Evolutionary conservation across 2,113 vertebrate species (phyloP), one percentile per base, ranked within the genome.

Genomic region (Ceratotherium simum): DNA sequence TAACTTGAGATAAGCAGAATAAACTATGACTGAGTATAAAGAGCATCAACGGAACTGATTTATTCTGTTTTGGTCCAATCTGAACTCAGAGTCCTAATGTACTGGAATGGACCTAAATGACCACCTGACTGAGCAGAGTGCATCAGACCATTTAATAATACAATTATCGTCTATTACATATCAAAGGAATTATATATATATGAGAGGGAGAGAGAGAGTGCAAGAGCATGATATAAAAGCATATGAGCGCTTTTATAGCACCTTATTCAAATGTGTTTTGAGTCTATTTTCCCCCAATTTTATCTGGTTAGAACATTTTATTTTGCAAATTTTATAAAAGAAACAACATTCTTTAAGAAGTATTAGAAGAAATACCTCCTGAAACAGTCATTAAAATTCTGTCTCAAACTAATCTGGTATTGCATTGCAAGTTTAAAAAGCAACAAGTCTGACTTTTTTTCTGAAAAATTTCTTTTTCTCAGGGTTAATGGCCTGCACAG

Each of bases 361-460:
- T 33, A 76, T 54, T 90, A 81, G 67, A 96, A 95, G 67, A 96
- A 95, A 92, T 16, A 73, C 4, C n/a, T 79, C 42, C 29, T 65
- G 42, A 95, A 89, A 90, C 7, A 67, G 39, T 80, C 31, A 92
- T 69, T 86, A 82, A 62, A 89, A 62, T 39, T 73, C 25, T 64
- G 5, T 64, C 51, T 46, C 70, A 81, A 73, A 73, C 65, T 67
- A 89, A 79, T 72, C 14, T 78, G 25, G 5, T 29, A 56, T 64
- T 70, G 67, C 17, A 62, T 2, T 78, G 42, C 25, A 84, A 79
- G 25, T 79, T 88, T 79, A 84, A 92, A 92, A 72, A 92, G 54
- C 39, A 96, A 92, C 13, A 70, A 46, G 27, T 33, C 69, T 90
- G 23, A 64, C 70, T 80, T 76, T 65, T 78, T 78, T 88, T 70